phyloP scores from a whole-genome alignment of 1,140 invertebrate genomes.

The roundworm (Caenorhabditis elegans) region DNA sequence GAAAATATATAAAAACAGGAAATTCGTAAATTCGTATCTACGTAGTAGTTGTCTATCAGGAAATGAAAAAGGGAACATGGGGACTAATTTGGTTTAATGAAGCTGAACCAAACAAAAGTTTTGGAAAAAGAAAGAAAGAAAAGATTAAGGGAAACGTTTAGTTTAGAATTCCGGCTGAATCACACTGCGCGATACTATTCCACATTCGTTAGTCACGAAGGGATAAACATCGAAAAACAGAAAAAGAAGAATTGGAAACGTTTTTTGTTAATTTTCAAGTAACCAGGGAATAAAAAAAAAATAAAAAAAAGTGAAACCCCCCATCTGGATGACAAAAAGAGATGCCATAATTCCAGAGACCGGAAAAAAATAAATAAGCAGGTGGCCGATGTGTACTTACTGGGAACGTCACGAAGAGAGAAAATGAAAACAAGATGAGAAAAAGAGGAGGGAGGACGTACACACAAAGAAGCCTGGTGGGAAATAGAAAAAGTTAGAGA shows the following conservation, averaged over 20 bases:
- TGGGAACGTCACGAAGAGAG: background rate
- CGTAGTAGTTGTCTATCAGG: background rate
- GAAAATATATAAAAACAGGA: background rate
- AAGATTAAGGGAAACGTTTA: background rate
- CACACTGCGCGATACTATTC: background rate
- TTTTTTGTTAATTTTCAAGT: too few relatives aligned
- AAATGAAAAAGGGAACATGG: background rate
- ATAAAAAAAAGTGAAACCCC: too few relatives aligned
- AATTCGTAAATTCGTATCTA: background rate
- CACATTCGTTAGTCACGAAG: background rate
- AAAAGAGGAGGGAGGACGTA: too few relatives aligned
- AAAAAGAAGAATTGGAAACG: background rate
- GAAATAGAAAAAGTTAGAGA: too few relatives aligned
- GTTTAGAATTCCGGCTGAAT: background rate
- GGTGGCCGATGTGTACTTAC: background rate
- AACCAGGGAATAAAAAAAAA: too few relatives aligned
- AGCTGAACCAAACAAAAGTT: too few relatives aligned
- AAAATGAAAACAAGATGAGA: too few relatives aligned
- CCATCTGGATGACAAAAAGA: too few relatives aligned
- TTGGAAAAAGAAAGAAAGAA: background rate
- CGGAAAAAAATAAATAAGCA: background rate
- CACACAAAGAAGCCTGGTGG: too few relatives aligned
- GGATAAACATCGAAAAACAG: background rate
- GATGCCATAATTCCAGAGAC: background rate
- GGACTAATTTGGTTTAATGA: too few relatives aligned